These are phyloP conservation scores for Cataglyphis altisquamis DNA, from an alignment of 2,888 invertebrate genomes.

Conservation along the genomic window DNA sequence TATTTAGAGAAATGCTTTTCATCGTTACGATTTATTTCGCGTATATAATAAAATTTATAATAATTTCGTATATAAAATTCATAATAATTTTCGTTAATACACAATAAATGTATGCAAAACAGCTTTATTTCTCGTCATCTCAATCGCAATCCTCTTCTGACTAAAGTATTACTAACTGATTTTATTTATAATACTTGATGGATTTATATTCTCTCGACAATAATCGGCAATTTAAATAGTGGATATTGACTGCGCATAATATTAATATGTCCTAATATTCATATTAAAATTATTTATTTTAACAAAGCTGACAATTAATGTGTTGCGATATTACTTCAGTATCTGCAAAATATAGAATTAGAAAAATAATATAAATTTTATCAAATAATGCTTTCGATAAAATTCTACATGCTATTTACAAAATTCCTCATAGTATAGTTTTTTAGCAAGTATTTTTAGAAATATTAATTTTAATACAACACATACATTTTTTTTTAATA, in stretches of 20 bases:
- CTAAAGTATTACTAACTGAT: slow-evolving; percentile 24
- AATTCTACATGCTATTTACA: slow-evolving; percentile 1
- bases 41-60: slow-evolving; percentile 23
- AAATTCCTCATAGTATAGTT: not conserved
- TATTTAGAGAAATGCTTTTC: slow-evolving; percentile 52
- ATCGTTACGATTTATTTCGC: slow-evolving; percentile 63
- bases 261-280: slow-evolving; percentile 36
- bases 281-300: slow-evolving; percentile 35
- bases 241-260: slow-evolving; percentile 43
- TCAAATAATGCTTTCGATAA: not conserved
- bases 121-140: slow-evolving; percentile 59
- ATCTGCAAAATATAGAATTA: not conserved
- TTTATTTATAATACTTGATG: slow-evolving; percentile 49
- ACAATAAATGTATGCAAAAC: slow-evolving; percentile 48
- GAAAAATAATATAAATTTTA: slow-evolving; percentile 30
- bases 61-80: not conserved
- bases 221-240: slow-evolving; percentile 43
- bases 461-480: not conserved
- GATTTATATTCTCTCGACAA: slow-evolving; percentile 42
- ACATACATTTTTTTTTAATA: not conserved
- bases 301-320: slow-evolving; percentile 42
- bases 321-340: slow-evolving; percentile 1
- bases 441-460: not conserved
- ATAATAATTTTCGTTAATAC: slow-evolving; percentile 45
- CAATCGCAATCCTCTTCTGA: slow-evolving; percentile 49